A percentile compares a stretch with the other conserved stretches of the same genome.
Conservation (phyloP, 2,113 vertebrate genomes). For the Ophiodon elongatus region DNA sequence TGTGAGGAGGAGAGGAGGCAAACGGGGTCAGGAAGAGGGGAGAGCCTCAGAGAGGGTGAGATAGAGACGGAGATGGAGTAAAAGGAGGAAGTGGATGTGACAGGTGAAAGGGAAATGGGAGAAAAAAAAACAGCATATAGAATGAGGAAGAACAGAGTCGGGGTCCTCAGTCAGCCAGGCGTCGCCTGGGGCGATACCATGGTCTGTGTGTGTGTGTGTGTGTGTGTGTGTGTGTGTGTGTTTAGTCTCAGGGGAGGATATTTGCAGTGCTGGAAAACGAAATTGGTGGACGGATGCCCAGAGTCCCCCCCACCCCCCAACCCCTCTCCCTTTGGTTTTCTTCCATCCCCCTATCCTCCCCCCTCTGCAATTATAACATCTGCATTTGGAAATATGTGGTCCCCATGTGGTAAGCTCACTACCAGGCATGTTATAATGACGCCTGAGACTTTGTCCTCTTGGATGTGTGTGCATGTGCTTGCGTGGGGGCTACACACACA, state of each 20-base stretch:
- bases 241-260: slow-evolving; percentile 28
- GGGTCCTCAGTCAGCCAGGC: slow-evolving; percentile 45
- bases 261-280: slow-evolving; percentile 27
- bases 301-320: background rate
- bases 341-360: slow-evolving; percentile 24
- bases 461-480: too few species aligned
- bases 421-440: slow-evolving; percentile 9
- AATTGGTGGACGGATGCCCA: slow-evolving; percentile 43
- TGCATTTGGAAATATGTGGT: slow-evolving; percentile 37
- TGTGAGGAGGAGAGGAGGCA: background rate
- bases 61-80: slow-evolving; percentile 26
- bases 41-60: background rate
- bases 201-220: slow-evolving; percentile 33
- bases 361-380: slow-evolving; percentile 16
- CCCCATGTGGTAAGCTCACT: slow-evolving; percentile 34
- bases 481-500: too few species aligned
- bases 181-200: slow-evolving; percentile 57
- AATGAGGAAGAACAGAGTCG: slow-evolving; percentile 52
- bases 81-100: slow-evolving; percentile 50
- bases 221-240: slow-evolving; percentile 16
- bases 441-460: slow-evolving; percentile 10
- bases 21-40: background rate
- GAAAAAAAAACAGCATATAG: slow-evolving; percentile 33
- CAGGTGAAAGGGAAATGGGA: slow-evolving; percentile 44
- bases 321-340: slow-evolving; percentile 19